Conservation (phyloP, 2,113 vertebrate species). For the Oryzias celebensis region DNA sequence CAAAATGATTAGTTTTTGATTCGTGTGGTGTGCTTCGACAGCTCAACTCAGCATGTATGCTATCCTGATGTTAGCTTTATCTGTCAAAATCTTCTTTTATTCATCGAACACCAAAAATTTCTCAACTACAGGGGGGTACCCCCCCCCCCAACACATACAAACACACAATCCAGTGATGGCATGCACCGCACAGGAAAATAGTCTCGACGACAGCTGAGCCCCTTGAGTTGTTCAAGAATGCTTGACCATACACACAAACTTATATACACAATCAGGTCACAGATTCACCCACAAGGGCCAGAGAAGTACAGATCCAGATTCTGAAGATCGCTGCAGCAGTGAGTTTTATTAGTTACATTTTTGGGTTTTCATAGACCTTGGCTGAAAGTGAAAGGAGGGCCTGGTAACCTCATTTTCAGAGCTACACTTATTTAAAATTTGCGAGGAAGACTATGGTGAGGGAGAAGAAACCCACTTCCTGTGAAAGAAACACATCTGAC, state of each 20-base stretch:
- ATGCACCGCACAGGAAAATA: conserved; percentile 63
- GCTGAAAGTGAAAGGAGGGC: conserved; percentile 24
- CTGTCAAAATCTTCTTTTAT: not conserved
- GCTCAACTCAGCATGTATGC: not conserved
- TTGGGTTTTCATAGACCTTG: not conserved
- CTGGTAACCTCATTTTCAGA: not conserved
- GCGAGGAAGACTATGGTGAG: not conserved
- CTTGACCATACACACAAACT: conserved; percentile 37
- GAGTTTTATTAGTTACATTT: not conserved
- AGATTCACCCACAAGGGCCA: conserved; percentile 35
- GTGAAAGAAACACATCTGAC: conserved; percentile 25
- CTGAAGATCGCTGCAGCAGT: not conserved
- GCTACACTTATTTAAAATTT: too few relatives aligned
- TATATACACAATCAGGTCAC: conserved; percentile 30
- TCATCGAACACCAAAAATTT: conserved; percentile 20
- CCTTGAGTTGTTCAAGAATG: conserved; percentile 68
- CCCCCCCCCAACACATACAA: not conserved
- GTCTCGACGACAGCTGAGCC: conserved; percentile 69
- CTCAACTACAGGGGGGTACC: conserved; percentile 61
- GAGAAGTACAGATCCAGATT: too few relatives aligned
- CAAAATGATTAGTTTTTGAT: too few relatives aligned
- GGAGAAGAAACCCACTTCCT: conserved; percentile 48
- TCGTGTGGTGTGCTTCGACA: conserved; percentile 44
- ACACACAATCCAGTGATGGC: conserved; percentile 53
- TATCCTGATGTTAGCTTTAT: not conserved